Conservation (phyloP, 2,113 vertebrate genomes). For the Sardina pilchardus region DNA sequence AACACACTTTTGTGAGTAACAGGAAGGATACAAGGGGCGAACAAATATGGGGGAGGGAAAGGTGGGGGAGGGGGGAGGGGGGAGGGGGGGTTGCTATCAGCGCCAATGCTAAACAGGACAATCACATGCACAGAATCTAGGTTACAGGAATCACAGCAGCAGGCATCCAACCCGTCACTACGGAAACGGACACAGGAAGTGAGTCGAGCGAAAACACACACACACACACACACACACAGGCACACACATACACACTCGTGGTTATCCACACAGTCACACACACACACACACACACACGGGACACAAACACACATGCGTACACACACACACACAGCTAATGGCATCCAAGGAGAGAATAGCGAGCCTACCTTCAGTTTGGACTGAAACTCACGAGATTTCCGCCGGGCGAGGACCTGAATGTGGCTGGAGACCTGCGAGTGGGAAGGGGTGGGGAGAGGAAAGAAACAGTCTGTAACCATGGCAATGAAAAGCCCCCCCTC, state of each 20-base stretch:
- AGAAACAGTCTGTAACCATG: conserved; percentile 97
- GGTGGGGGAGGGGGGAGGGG: conserved; percentile 24
- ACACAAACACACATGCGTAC: conserved; percentile 80
- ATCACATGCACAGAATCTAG: conserved; percentile 82
- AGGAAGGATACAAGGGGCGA: conserved; percentile 49
- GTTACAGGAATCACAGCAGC: conserved; percentile 80
- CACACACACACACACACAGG: background rate
- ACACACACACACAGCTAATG: conserved; percentile 1
- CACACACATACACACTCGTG: background rate
- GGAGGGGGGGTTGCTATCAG: conserved; percentile 34
- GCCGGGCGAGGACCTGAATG: conserved; percentile 98
- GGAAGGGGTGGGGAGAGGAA: conserved; percentile 82
- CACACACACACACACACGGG: conserved; percentile 25
- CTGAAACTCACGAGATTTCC: conserved; percentile 99
- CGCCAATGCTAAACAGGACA: conserved; percentile 66
- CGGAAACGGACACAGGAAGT: conserved; percentile 74
- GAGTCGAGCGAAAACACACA: conserved; percentile 73
- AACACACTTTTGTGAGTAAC: conserved; percentile 42
- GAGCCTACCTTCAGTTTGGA: conserved; percentile 96
- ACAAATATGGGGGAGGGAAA: conserved; percentile 39
- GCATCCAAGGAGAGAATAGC: conserved; percentile 56
- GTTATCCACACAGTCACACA: no score
- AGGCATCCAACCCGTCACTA: conserved; percentile 77
- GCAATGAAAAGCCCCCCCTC: conserved; percentile 86
- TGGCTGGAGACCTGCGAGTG: conserved; percentile 97